Percentiles rank a stretch among this genome's conserved stretches.
phyloP scores from a whole-genome alignment of 2,888 invertebrate genomes.

The Chloromyia formosa region DNA sequence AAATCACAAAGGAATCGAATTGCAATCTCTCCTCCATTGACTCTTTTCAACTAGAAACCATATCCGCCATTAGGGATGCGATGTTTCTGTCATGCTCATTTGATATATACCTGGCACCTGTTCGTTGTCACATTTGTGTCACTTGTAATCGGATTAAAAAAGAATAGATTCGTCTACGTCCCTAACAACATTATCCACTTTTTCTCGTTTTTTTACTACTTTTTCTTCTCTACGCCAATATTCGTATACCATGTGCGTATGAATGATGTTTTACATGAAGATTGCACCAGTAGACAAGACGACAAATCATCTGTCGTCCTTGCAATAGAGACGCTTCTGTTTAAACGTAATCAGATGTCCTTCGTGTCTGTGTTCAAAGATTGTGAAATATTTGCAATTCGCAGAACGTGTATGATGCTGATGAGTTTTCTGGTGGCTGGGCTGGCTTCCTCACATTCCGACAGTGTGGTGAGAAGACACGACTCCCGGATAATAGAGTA shows the following conservation, averaged over 20 bases:
- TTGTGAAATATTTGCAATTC: too few species aligned
- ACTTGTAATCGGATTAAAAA: slow-evolving; percentile 32
- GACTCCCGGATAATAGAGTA: neutral
- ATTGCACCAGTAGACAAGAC: neutral
- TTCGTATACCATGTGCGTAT: neutral
- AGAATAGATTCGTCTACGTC: neutral
- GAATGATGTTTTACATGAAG: too few species aligned
- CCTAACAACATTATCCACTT: neutral
- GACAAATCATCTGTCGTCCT: neutral
- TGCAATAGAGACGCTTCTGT: neutral
- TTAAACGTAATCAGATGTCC: neutral
- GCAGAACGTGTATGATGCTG: neutral
- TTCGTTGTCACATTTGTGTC: slow-evolving; percentile 36
- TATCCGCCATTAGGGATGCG: too few species aligned
- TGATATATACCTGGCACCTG: slow-evolving; percentile 24
- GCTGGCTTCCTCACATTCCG: too few species aligned
- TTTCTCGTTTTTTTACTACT: neutral
- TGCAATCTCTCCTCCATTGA: too few species aligned
- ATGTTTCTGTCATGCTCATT: neutral
- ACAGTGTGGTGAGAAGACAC: neutral
- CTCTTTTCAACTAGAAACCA: too few species aligned
- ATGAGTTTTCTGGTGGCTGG: neutral
- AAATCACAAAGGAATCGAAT: too few species aligned
- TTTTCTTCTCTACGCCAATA: neutral
- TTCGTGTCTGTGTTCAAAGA: too few species aligned